Base-by-base conservation (phyloP, 2,113 vertebrate species). In the Cariama cristata region DNA sequence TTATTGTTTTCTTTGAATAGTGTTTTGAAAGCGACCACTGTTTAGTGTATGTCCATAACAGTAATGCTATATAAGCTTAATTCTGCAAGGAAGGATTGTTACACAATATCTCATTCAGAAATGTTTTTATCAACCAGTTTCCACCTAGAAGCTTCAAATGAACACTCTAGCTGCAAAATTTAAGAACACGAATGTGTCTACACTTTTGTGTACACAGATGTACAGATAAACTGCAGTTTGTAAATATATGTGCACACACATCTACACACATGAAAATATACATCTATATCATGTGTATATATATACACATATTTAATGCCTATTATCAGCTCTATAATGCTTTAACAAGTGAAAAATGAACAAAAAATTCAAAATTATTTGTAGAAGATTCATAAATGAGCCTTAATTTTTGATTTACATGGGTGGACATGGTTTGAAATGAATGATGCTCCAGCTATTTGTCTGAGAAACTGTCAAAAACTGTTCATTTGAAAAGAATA, bases 161-260 rank as follows among this genome's bases (percentile, higher is more conserved):
- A 72, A 35, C 5, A 64, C 1, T 45, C 11, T 6, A 52, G 6
- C 4, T 72, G 5, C 27, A 83, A 67, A 86, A 79, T 47, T 67
- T 83, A 38, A 66, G 45, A 68, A 26, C 28, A 19, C 1, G 6
- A 22, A n/a, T 8, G 2, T 60, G 8, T 23, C 21, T 75, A 64
- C 3, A 3, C 2, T 64, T 60, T 13, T 56, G 2, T 6, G 26
- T 35, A 44, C 5, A 32, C 6, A 56, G 6, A 28, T 0, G 0
- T 28, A 40, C 11, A 56, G 9, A 17, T 44, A 72, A 71, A 79
- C 68, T 14, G 5, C 4, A 7, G 42, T 59, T 58, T 47, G 7
- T 13, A 72, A 81, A 28, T 45, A 32, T 8, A n/a, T 11, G 1
- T 64, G 7, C 1, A 2, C 33, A 15, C 4, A 56, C 11, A 79